These are phyloP conservation scores for Ischnura elegans DNA, from an alignment of 2,888 invertebrate species.

Conservation along the genomic window DNA sequence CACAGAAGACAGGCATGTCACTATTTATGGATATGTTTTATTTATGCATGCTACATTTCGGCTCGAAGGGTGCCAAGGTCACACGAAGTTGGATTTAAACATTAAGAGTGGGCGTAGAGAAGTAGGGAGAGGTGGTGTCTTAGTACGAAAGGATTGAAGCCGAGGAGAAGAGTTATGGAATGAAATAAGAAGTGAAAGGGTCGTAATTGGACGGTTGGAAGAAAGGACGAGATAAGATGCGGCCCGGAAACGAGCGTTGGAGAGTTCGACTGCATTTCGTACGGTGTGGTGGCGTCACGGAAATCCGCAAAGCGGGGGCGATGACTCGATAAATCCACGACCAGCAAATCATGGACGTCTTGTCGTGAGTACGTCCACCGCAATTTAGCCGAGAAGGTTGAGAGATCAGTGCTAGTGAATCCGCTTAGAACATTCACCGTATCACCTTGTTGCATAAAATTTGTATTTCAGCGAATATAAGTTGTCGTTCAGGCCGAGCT, in stretches of 20 bases:
- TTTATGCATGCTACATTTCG: too few relatives aligned
- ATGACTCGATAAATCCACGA: conserved; percentile 20
- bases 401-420: too few relatives aligned
- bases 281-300: not conserved
- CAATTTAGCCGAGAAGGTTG: too few relatives aligned
- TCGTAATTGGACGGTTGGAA: conserved; percentile 13
- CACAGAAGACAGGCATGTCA: too few relatives aligned
- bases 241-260: not conserved
- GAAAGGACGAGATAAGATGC: not conserved
- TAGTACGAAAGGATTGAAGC: not conserved
- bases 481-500: too few relatives aligned
- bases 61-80: conserved; percentile 1
- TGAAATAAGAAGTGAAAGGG: not conserved
- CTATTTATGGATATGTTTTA: too few relatives aligned
- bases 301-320: not conserved
- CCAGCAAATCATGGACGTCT: not conserved
- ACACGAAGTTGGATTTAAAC: not conserved
- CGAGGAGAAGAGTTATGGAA: not conserved
- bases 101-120: not conserved
- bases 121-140: conserved; percentile 29
- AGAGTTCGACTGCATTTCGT: not conserved
- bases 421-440: too few relatives aligned
- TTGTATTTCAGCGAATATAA: too few relatives aligned
- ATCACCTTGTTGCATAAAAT: too few relatives aligned
- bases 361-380: not conserved